These are phyloP conservation scores for Uloborus plumipes DNA, from an alignment of 2,888 invertebrate species.

Conservation along the genomic window DNA sequence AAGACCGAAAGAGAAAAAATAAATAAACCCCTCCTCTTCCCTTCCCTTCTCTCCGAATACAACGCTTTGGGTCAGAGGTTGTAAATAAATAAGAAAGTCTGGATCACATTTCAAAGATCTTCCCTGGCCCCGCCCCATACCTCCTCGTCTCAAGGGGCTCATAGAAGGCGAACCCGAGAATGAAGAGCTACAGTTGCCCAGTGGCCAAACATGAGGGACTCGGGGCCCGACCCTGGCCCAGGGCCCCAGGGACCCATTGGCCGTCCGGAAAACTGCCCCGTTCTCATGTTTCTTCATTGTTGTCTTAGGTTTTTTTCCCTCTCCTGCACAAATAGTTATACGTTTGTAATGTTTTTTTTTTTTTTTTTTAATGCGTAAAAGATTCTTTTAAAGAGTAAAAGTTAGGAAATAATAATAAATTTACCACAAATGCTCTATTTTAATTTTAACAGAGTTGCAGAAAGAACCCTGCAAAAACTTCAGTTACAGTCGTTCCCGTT, in stretches of 20 bases:
- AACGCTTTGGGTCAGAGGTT: no score
- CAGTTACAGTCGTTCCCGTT: no score
- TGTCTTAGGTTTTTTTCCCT: conserved; percentile 1
- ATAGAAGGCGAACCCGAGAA: conserved; percentile 21
- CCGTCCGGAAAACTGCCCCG: conserved; percentile 33
- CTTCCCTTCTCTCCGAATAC: no score
- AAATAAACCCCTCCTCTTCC: no score
- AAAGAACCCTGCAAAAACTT: no score
- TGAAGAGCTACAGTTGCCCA: conserved; percentile 54
- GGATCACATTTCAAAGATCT: conserved; percentile 55
- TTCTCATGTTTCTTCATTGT: conserved; percentile 41
- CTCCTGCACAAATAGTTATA: background rate
- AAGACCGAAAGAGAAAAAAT: no score
- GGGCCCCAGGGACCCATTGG: conserved; percentile 41
- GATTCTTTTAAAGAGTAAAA: no score
- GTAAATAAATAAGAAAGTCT: conserved; percentile 48
- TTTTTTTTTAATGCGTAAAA: no score
- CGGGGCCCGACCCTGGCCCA: conserved; percentile 16
- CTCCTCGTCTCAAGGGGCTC: conserved; percentile 24
- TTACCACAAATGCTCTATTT: no score
- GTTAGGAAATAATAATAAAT: no score
- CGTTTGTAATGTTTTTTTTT: no score
- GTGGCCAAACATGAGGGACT: conserved; percentile 50
- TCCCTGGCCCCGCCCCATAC: background rate
- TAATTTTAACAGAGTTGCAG: no score